phyloP scores from a whole-genome alignment of 2,888 invertebrate species.

The Antheraea yamamai region DNA sequence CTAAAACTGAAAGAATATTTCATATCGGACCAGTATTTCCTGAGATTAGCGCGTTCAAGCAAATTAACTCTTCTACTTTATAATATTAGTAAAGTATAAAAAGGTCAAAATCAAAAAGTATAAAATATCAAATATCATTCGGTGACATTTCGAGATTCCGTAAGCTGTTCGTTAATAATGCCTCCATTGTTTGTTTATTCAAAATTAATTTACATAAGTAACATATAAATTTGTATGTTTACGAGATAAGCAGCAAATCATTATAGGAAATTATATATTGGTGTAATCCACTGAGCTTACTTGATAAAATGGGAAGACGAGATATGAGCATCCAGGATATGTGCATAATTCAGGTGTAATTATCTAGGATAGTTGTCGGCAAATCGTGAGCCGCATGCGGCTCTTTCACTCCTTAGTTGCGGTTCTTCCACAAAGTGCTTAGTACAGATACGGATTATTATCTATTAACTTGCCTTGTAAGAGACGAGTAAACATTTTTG shows the following conservation, averaged over 20 bases:
- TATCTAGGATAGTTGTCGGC: background rate
- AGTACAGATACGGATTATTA: too few relatives aligned
- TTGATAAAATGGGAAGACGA: background rate
- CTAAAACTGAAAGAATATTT: too few relatives aligned
- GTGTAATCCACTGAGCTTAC: background rate
- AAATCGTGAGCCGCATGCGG: too few relatives aligned
- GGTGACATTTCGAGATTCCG: background rate
- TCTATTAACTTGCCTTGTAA: too few relatives aligned
- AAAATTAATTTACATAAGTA: background rate
- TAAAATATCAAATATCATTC: background rate
- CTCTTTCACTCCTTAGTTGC: too few relatives aligned
- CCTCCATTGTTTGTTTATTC: background rate
- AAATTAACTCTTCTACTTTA: too few relatives aligned
- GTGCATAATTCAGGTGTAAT: background rate
- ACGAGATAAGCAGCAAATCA: background rate
- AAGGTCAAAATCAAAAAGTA: too few relatives aligned
- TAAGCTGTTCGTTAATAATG: background rate
- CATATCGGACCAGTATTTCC: too few relatives aligned
- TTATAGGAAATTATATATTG: background rate
- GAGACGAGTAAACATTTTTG: too few relatives aligned
- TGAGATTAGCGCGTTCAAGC: too few relatives aligned
- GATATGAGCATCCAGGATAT: background rate
- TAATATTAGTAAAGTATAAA: too few relatives aligned
- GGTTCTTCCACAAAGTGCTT: too few relatives aligned
- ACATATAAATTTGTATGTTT: background rate